Evolutionary conservation across 2,113 vertebrate genomes (phyloP).

Genomic region (Tringa solitaria): DNA sequence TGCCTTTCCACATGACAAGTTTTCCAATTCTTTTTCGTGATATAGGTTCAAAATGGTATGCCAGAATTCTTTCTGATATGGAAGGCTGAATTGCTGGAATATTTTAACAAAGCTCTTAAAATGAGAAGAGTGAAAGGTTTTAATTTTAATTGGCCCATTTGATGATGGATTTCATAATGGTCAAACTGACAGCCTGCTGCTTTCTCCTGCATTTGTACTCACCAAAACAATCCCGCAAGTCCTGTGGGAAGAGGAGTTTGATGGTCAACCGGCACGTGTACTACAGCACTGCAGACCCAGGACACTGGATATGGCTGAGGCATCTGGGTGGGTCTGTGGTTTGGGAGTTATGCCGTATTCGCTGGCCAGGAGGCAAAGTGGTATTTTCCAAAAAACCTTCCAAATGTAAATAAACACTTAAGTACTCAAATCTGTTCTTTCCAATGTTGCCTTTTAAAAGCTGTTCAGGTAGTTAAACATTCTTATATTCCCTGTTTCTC

Average conservation of each 20-base stretch:
- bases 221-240: not conserved
- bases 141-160: not conserved
- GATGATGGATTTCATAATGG: not conserved
- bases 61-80: not conserved
- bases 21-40: not conserved
- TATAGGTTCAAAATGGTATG: not conserved
- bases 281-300: not conserved
- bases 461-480: not conserved
- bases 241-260: not conserved
- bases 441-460: not conserved
- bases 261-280: not conserved
- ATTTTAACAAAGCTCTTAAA: not conserved
- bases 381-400: not conserved
- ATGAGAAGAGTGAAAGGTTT: not conserved
- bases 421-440: not conserved
- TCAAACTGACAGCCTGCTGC: not conserved
- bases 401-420: not conserved
- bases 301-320: not conserved
- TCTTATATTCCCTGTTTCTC: not conserved
- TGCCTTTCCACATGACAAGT: not conserved
- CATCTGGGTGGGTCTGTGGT: not conserved
- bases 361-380: not conserved
- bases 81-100: not conserved
- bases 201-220: not conserved
- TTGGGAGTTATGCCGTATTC: not conserved